These are phyloP conservation scores for Erynnis tages DNA, from an alignment of 2,888 invertebrate species.

Conservation along the genomic window DNA sequence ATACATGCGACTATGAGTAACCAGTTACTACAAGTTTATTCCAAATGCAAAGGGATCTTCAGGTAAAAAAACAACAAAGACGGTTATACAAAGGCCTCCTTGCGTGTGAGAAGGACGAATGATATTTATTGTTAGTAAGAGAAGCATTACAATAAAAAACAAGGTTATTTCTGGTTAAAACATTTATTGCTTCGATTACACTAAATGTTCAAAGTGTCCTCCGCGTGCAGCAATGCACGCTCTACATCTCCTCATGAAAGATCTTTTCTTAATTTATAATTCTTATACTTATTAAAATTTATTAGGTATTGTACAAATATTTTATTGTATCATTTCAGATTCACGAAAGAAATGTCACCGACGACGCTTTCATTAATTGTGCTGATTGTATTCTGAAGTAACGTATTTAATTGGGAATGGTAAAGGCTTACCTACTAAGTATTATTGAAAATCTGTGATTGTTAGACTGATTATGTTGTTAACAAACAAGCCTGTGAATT, in stretches of 20 bases:
- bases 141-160: background rate
- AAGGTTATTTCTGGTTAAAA: background rate
- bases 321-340: no score
- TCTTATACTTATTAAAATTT: no score
- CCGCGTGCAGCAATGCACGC: background rate
- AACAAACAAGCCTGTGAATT: no score
- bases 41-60: background rate
- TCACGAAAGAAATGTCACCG: no score
- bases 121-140: background rate
- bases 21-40: background rate
- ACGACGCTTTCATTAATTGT: no score
- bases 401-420: no score
- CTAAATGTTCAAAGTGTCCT: conserved; percentile 2
- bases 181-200: background rate
- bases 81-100: background rate
- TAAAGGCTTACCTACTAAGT: no score
- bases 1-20: background rate
- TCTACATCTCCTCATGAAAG: conserved; percentile 19
- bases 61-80: background rate
- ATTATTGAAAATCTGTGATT: no score
- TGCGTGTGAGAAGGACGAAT: background rate
- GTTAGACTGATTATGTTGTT: no score
- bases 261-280: no score
- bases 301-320: no score
- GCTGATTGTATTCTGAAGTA: no score